Percentiles rank a stretch among this genome's conserved stretches.
phyloP scores from a whole-genome alignment of 2,888 invertebrate species.

The Agrochola macilenta region DNA sequence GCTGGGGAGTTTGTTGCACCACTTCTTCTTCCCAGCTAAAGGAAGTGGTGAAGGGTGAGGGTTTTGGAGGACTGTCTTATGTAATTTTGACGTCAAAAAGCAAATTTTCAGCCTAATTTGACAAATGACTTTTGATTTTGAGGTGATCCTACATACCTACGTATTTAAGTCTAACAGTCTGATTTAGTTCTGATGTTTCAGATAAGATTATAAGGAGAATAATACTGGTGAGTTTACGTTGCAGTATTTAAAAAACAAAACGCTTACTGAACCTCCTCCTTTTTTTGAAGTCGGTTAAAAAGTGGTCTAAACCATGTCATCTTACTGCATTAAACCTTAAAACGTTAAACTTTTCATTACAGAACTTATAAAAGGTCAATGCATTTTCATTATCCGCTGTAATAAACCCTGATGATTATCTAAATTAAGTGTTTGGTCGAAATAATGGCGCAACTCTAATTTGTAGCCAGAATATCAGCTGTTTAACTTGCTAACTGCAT shows the following conservation, averaged over 20 bases:
- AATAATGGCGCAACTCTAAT: slow-evolving; percentile 36
- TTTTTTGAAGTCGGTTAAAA: background rate
- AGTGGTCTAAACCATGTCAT: too few relatives aligned
- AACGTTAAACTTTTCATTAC: background rate
- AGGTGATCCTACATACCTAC: background rate
- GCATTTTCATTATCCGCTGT: background rate
- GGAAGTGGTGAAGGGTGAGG: too few relatives aligned
- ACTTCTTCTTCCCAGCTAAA: background rate
- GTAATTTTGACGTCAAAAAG: too few relatives aligned
- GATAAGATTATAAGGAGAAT: background rate
- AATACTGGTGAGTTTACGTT: background rate
- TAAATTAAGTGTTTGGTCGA: slow-evolving; percentile 29
- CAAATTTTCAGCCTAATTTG: too few relatives aligned
- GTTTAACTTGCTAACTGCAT: slow-evolving; percentile 35
- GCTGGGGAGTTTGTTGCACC: background rate
- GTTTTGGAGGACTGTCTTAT: too few relatives aligned
- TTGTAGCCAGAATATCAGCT: slow-evolving; percentile 39
- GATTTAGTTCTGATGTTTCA: background rate
- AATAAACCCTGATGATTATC: slow-evolving; percentile 12
- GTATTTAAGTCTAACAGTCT: too few relatives aligned
- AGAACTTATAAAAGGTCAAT: background rate
- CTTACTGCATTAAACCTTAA: background rate
- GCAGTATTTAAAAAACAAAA: too few relatives aligned
- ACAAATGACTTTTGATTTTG: background rate
- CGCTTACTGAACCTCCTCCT: too few relatives aligned